Evolutionary conservation across 2,888 invertebrate genomes (phyloP).

Genomic region (Pemphredon lugubris): DNA sequence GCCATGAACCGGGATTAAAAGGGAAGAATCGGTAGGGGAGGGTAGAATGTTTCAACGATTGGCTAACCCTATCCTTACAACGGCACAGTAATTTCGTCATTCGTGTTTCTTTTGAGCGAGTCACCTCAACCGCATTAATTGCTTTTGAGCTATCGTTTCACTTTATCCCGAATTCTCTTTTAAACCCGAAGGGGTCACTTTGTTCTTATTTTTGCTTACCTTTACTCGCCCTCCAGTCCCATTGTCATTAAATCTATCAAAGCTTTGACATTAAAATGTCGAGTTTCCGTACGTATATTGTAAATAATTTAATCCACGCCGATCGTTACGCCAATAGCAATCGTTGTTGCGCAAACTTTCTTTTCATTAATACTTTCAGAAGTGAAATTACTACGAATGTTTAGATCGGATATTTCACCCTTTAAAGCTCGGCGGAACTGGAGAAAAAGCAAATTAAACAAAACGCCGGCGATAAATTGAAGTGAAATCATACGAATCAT

Average conservation of each 20-base stretch:
- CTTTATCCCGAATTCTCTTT: constrained; percentile 4
- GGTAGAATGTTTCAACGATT: constrained; percentile 9
- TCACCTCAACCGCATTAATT: constrained; percentile 51
- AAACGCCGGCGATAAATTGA: no score
- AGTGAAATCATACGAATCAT: no score
- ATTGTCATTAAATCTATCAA: background rate
- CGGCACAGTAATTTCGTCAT: constrained; percentile 31
- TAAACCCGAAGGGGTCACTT: background rate
- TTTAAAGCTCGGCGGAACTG: no score
- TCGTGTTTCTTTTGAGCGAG: constrained; percentile 39
- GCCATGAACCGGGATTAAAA: no score
- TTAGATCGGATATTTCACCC: no score
- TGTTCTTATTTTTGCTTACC: background rate
- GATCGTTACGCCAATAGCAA: no score
- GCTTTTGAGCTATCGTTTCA: constrained; percentile 38
- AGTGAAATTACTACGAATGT: no score
- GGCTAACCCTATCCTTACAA: constrained; percentile 13
- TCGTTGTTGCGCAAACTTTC: no score
- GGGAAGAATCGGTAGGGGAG: background rate
- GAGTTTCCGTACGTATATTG: no score
- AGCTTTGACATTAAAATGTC: background rate
- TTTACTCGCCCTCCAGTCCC: background rate
- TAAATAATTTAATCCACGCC: no score
- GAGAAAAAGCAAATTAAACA: no score
- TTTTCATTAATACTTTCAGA: no score